Evolutionary conservation across 2,797 vertebrate species (phyloP).

Genomic region (Sebastes glaucus): DNA sequence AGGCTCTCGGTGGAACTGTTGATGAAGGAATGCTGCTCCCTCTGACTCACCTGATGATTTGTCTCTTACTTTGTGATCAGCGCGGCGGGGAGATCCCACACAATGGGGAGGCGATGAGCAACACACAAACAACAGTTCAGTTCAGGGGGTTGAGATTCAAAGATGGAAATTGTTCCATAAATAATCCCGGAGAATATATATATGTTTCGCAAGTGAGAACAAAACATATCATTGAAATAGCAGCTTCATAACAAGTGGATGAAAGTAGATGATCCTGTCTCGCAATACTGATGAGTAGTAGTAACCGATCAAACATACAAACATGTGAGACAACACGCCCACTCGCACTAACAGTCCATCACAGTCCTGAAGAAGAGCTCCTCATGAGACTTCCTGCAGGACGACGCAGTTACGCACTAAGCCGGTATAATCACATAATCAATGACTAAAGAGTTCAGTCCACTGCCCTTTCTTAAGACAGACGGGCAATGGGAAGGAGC

Average conservation of each 20-base stretch:
- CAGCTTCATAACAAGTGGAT: neutral
- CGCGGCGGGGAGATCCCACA: constrained; percentile 57
- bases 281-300: neutral
- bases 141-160: constrained; percentile 12
- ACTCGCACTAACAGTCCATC: constrained; percentile 14
- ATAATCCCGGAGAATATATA: neutral
- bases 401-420: constrained; percentile 25
- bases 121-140: constrained; percentile 26
- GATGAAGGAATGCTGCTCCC: constrained; percentile 72
- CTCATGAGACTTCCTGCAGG: constrained; percentile 38
- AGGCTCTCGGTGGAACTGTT: constrained; percentile 58
- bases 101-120: constrained; percentile 44
- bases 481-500: constrained; percentile 44
- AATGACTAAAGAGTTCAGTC: constrained; percentile 64
- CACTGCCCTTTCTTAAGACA: constrained; percentile 54
- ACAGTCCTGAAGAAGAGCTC: constrained; percentile 2
- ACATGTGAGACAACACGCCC: constrained; percentile 40
- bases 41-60: constrained; percentile 81
- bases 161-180: neutral
- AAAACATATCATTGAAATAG: neutral
- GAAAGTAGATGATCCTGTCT: neutral
- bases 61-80: constrained; percentile 68
- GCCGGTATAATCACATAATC: constrained; percentile 65
- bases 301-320: neutral
- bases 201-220: neutral